Conservation (phyloP, 2,888 invertebrate species). For the Lordiphosa andalusiaca region DNA sequence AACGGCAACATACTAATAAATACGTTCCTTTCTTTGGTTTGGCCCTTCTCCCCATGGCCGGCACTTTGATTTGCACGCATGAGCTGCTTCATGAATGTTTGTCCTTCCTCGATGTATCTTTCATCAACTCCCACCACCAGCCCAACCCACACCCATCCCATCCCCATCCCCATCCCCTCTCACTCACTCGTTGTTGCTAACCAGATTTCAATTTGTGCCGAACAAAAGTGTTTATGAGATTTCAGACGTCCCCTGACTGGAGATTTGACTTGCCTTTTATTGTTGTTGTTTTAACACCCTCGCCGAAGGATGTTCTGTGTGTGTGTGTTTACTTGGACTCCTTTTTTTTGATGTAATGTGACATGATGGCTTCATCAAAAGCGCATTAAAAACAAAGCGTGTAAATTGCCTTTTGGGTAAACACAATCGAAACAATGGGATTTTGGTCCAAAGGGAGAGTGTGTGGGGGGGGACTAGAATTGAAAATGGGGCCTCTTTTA, state of each 20-base stretch:
- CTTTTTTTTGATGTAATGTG: slow-evolving; percentile 72
- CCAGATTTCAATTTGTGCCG: slow-evolving; percentile 78
- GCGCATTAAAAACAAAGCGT: slow-evolving; percentile 75
- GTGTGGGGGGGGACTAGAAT: too few relatives aligned
- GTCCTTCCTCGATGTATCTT: slow-evolving; percentile 30
- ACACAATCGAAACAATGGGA: slow-evolving; percentile 19
- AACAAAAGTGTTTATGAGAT: slow-evolving; percentile 77
- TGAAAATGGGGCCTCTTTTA: too few relatives aligned
- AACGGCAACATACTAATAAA: slow-evolving; percentile 28
- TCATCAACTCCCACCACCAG: background rate
- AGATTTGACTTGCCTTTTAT: slow-evolving; percentile 54
- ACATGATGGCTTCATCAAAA: slow-evolving; percentile 76
- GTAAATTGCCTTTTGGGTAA: slow-evolving; percentile 44
- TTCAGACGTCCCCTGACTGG: slow-evolving; percentile 54
- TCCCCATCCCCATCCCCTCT: background rate
- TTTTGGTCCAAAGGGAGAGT: background rate
- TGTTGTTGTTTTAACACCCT: slow-evolving; percentile 54
- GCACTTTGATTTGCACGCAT: slow-evolving; percentile 64
- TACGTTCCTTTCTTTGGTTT: background rate
- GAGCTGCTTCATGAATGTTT: slow-evolving; percentile 57
- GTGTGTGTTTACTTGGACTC: slow-evolving; percentile 5
- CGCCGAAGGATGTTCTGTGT: slow-evolving; percentile 20
- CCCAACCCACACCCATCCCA: slow-evolving; percentile 2
- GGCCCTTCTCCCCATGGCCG: slow-evolving; percentile 22
- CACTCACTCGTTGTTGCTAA: slow-evolving; percentile 44